Percentiles rank a stretch among this genome's conserved stretches.
phyloP scores from a whole-genome alignment of 2,113 vertebrate species.

The Penelope pileata region DNA sequence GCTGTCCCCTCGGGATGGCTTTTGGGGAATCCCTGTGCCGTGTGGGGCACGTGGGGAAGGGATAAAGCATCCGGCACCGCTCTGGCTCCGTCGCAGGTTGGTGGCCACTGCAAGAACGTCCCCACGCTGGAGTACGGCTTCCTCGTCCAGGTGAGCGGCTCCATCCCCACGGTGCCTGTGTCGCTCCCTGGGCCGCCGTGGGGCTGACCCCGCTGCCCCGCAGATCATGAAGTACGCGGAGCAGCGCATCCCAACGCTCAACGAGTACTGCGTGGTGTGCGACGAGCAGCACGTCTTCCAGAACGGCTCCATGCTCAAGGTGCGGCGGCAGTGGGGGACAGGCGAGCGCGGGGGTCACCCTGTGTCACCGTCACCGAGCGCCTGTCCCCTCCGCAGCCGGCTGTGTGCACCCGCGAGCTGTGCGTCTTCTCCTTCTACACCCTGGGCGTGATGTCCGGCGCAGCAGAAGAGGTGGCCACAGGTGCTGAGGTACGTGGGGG shows the following conservation, averaged over 20 bases:
- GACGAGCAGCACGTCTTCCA: constrained; percentile 99
- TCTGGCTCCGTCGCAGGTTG: constrained; percentile 84
- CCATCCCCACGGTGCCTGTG: neutral
- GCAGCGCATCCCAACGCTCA: constrained; percentile 96
- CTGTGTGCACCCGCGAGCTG: constrained; percentile 96
- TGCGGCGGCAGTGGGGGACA: neutral
- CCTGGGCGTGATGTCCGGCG: constrained; percentile 97
- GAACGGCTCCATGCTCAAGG: constrained; percentile 99
- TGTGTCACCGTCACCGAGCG: fast-evolving
- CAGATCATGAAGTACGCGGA: constrained; percentile 99
- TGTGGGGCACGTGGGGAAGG: fast-evolving
- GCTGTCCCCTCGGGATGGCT: neutral
- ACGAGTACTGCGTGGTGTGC: constrained; percentile 98
- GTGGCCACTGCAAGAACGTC: constrained; percentile 97
- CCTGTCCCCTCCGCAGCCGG: constrained; percentile 80
- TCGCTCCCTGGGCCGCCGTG: fast-evolving
- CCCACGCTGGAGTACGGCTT: constrained; percentile 98
- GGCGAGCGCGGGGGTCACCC: fast-evolving
- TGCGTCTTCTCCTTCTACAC: constrained; percentile 99
- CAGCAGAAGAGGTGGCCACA: constrained; percentile 96
- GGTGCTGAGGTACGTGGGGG: constrained; percentile 88
- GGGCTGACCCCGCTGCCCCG: neutral
- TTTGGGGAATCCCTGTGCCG: fast-evolving
- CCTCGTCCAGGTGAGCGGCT: constrained; percentile 89
- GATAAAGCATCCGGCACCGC: constrained; percentile 5